These are phyloP conservation scores for Pseudorasbora parva DNA, from an alignment of 2,113 vertebrate species.

Conservation along the genomic window DNA sequence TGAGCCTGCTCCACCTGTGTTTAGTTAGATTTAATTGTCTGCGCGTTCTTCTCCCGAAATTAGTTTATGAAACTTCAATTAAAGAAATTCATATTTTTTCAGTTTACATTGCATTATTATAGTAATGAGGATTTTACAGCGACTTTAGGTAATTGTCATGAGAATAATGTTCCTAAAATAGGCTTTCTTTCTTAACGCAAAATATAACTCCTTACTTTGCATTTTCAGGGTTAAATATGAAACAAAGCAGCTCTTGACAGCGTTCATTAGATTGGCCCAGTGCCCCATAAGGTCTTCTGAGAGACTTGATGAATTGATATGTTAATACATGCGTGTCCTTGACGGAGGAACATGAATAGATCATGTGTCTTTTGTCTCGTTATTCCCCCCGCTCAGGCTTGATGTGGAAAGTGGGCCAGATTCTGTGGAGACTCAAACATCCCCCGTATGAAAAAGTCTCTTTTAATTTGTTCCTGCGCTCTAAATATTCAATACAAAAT, in stretches of 20 bases:
- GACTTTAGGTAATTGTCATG: too few relatives aligned
- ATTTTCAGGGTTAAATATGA: neutral
- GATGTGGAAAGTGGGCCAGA: neutral
- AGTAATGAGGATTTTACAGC: too few relatives aligned
- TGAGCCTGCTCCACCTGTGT: too few relatives aligned
- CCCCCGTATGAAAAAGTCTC: conserved; percentile 42
- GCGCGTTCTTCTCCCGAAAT: too few relatives aligned
- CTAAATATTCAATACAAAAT: conserved; percentile 33
- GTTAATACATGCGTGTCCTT: conserved; percentile 28
- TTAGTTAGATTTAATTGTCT: too few relatives aligned
- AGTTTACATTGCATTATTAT: too few relatives aligned
- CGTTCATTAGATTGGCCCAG: neutral
- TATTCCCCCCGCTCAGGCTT: neutral
- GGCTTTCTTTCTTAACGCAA: neutral
- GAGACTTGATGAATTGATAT: conserved; percentile 16
- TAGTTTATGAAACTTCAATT: too few relatives aligned
- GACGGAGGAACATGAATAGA: conserved; percentile 66
- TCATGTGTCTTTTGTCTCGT: conserved; percentile 58
- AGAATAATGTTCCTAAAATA: neutral
- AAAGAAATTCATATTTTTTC: too few relatives aligned
- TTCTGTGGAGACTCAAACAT: neutral
- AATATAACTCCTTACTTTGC: neutral
- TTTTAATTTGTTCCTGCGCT: conserved; percentile 45
- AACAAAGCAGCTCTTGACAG: neutral
- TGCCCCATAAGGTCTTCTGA: neutral